Conservation (phyloP, 64 coral and sea anemone species). For the Montipora cactus region DNA sequence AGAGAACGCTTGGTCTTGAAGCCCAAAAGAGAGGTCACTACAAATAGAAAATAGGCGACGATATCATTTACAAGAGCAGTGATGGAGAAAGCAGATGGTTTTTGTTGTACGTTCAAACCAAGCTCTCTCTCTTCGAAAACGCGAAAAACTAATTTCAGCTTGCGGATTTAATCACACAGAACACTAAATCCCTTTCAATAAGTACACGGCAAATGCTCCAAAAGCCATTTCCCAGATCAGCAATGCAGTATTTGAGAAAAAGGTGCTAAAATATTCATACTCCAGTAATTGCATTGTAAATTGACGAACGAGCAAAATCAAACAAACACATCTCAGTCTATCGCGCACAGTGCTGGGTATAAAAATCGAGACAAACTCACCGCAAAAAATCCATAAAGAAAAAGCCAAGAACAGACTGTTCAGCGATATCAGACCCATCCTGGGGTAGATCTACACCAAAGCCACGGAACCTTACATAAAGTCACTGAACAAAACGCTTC, state of each 20-base stretch:
- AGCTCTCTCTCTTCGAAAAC: background rate
- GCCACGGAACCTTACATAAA: slow-evolving; percentile 40
- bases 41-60: slow-evolving; percentile 63
- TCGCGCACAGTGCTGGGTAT: slow-evolving; percentile 14
- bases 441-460: slow-evolving; percentile 44
- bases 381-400: slow-evolving; percentile 80
- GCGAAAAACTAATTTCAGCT: slow-evolving; percentile 9
- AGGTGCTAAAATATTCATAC: slow-evolving; percentile 99
- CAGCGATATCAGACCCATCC: slow-evolving; percentile 42
- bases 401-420: slow-evolving; percentile 53
- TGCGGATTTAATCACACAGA: background rate
- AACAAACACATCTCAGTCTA: slow-evolving; percentile 92
- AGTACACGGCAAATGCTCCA: background rate
- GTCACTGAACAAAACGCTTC: slow-evolving; percentile 27
- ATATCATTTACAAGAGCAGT: slow-evolving; percentile 56
- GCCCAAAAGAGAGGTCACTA: slow-evolving; percentile 19
- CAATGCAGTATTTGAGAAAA: slow-evolving; percentile 65
- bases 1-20: slow-evolving; percentile 52
- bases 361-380: slow-evolving; percentile 56
- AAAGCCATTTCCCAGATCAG: slow-evolving; percentile 42
- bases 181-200: slow-evolving; percentile 20
- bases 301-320: slow-evolving; percentile 96
- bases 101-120: slow-evolving; percentile 1
- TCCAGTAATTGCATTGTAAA: slow-evolving; percentile 99
- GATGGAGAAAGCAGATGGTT: slow-evolving; percentile 28